Base-by-base conservation (phyloP, 2,888 invertebrate species). In the Deilephila elpenor region DNA sequence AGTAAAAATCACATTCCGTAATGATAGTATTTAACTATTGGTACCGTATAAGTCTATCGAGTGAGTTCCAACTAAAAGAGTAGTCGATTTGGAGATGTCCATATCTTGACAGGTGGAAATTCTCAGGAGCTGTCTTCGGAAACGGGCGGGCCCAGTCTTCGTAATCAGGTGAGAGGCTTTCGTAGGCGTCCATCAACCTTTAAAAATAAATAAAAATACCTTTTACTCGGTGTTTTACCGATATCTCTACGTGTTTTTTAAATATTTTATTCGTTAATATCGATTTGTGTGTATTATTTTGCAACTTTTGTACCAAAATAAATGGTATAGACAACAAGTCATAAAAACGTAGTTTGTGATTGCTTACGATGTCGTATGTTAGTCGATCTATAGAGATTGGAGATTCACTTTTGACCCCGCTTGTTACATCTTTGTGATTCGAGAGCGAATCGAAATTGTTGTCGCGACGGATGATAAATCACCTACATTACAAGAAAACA, bases 31-130 rank as follows among this genome's bases (percentile, higher is more conserved):
- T 53, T 62, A 19, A 72, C 75, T 84, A 90, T 84, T 93, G 95
- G 85, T 95, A 95, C 76, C 95, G 95, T 82, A 97, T 97, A 80
- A 97, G 96, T 84, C 97, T 96, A 87, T 97, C 96, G 77, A 97
- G 93, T 74, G 97, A 97, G 88, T 97, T 97, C 97, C 97, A 97
- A 90, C 97, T 97, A 89, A 96, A 97, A 2, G 97, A 97, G 84
- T 97, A 97, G 87, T 97, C 97, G 80, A 97, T 97, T 92, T 97
- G 97, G 70, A 97, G 93, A 83, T 97, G 96, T 73, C 97, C 97
- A 84, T 97, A 97, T 82, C 96, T 96, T 84, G 97, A 97, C 75
- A 97, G 91, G 78, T 97, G 97, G 89, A 97, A 96, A 87, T 96
- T 96, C 70, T 95, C 94, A 5, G 96, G 96, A 73, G 96, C 93